Evolutionary conservation across 2,797 vertebrate species (phyloP), one percentile per base, ranked within the genome.

Genomic region (Sciurus vulgaris): DNA sequence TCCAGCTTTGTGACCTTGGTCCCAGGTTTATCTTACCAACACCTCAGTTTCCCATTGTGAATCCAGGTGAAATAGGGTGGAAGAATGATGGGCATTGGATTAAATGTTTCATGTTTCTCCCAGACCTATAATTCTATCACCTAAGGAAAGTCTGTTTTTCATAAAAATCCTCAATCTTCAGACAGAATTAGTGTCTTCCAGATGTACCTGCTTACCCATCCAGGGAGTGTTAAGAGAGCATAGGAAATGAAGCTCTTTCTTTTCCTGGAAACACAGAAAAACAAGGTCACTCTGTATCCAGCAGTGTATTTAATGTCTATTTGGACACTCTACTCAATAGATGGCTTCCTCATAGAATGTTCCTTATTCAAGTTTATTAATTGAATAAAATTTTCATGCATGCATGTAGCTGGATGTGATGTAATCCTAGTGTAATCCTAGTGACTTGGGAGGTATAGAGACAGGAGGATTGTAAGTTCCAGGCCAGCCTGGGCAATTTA

Each of bases 21-120:
- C 35, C 18, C 69, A 73, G n/a, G 41, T 88, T 49, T 95, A n/a
- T 30, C 65, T 74, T 44, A 11, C 69, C 1, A 7, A 35, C 24
- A 14, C 72, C 61, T 95, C 56, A 33, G 28, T 90, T 88, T 89
- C 77, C 69, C 61, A 47, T 63, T 59, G 10, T 82, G 89, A 79
- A 49, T 72, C 9, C 12, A 18, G 5, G 24, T 61, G 74, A 67
- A 30, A 35, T 8, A 38, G 56, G 4, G 14, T 14, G 4, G 59
- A 59, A 28, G 47, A 79, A 30, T 2, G 28, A 44, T 3, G 8
- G 35, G 26, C 44, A 4, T 14, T 88, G 30, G 8, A 17, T 26
- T 76, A 59, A 44, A n/a, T 77, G n/a, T 12, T 74, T 91, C 33
- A 65, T 7, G 13, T 47, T 73, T 78, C n/a, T 91, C 76, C 30